phyloP scores from a whole-genome alignment of 2,888 invertebrate genomes.

The Siphlonurus alternatus region DNA sequence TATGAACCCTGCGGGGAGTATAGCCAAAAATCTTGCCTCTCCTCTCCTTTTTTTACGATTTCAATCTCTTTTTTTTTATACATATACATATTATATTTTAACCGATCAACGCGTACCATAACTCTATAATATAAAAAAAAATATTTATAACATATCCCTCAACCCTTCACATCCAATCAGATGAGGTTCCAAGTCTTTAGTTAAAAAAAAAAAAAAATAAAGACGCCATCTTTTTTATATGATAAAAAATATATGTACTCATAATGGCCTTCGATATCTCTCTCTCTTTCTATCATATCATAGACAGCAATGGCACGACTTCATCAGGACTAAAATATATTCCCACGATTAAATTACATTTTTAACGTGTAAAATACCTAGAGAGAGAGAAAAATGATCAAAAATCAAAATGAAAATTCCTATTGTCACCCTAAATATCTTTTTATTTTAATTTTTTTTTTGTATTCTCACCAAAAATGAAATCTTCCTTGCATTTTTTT shows the following conservation, averaged over 20 bases:
- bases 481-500: no score
- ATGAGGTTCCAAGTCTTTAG: not conserved
- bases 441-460: no score
- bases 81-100: not conserved
- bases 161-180: not conserved
- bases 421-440: not conserved
- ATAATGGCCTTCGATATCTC: not conserved
- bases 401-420: not conserved
- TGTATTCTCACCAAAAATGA: no score
- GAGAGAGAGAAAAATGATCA: no score
- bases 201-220: not conserved
- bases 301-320: not conserved
- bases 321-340: not conserved
- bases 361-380: not conserved
- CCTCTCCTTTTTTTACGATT: not conserved
- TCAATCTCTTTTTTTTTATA: not conserved
- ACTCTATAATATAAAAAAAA: no score
- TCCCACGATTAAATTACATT: not conserved
- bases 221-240: not conserved
- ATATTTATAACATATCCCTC: not conserved
- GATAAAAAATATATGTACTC: not conserved
- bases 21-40: not conserved
- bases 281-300: not conserved
- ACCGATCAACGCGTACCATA: no score
- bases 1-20: not conserved